These are phyloP conservation scores for Pheosia tremula DNA, from an alignment of 2,888 invertebrate genomes.

Conservation along the genomic window DNA sequence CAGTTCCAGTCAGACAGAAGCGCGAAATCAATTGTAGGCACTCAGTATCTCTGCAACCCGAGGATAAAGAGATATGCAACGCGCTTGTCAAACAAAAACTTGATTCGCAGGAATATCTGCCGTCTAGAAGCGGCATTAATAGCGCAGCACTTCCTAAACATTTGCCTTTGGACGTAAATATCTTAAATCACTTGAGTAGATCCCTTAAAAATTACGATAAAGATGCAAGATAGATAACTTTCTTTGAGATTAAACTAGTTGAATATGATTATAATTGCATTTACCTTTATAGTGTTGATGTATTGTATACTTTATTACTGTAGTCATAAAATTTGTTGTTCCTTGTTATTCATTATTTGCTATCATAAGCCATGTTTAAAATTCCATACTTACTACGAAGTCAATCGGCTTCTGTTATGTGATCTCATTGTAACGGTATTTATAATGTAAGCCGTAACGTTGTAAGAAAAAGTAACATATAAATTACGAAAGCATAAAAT, in stretches of 20 bases:
- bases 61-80: constrained; percentile 64
- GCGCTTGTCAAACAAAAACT: constrained; percentile 35
- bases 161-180: constrained; percentile 49
- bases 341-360: not conserved
- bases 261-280: not conserved
- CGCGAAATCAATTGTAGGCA: constrained; percentile 69
- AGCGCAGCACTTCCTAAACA: constrained; percentile 51
- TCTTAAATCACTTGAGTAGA: constrained; percentile 59
- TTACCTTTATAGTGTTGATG: not conserved
- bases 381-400: not conserved
- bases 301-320: too few relatives aligned
- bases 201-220: constrained; percentile 66
- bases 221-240: constrained; percentile 40
- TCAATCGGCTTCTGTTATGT: not conserved
- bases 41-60: constrained; percentile 48
- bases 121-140: constrained; percentile 56
- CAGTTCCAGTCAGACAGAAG: constrained; percentile 52
- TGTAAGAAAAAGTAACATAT: constrained; percentile 16
- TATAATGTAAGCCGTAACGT: not conserved
- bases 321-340: not conserved
- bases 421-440: not conserved
- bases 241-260: not conserved
- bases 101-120: constrained; percentile 36
- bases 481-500: constrained; percentile 21
- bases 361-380: not conserved